Conservation (phyloP, 2,113 vertebrate genomes). For the Parus major region DNA sequence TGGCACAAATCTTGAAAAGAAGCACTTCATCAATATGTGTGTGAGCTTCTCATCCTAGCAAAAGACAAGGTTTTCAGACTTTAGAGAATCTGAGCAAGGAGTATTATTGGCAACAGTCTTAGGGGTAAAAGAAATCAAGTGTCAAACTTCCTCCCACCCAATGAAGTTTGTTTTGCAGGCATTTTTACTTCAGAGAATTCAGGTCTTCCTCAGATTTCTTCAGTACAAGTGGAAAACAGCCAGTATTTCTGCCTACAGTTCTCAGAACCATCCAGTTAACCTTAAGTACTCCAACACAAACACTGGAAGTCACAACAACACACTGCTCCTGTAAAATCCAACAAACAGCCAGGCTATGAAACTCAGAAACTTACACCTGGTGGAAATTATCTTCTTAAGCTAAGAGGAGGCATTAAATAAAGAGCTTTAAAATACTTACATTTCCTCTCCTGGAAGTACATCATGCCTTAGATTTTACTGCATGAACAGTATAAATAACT, state of each 20-base stretch:
- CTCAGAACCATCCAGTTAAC: not conserved
- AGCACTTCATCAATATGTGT: not conserved
- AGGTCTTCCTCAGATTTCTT: not conserved
- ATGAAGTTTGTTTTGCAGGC: not conserved
- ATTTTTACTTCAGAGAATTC: not conserved
- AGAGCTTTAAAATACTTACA: not conserved
- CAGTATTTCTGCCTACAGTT: not conserved
- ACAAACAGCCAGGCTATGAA: not conserved
- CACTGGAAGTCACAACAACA: accelerated
- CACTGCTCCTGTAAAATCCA: not conserved
- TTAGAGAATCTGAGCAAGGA: not conserved
- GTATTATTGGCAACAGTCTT: not conserved
- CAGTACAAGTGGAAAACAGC: not conserved
- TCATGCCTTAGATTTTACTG: not conserved
- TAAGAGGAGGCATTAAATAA: not conserved
- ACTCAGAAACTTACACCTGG: not conserved
- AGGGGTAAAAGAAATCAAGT: not conserved
- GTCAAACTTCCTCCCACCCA: not conserved
- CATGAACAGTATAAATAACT: not conserved
- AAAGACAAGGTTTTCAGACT: not conserved
- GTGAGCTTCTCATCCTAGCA: not conserved
- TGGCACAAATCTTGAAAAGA: not conserved
- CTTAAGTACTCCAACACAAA: not conserved
- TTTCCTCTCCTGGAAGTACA: not conserved
- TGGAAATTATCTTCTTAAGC: not conserved